Evolutionary conservation across 2,113 vertebrate species (phyloP).

Genomic region (Anhinga rufa): DNA sequence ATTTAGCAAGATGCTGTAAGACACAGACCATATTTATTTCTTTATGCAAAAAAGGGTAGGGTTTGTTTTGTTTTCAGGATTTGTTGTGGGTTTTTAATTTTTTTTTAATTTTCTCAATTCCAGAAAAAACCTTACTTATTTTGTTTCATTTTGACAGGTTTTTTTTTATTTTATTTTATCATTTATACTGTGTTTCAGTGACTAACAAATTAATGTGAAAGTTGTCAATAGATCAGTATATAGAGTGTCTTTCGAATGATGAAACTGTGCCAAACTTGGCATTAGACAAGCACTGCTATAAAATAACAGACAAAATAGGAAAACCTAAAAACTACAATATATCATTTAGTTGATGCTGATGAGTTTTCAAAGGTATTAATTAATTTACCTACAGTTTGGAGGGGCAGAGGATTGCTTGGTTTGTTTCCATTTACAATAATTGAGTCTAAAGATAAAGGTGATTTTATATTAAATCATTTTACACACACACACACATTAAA

Average conservation of each 20-base stretch:
- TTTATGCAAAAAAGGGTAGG: background rate
- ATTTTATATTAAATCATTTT: background rate
- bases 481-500: background rate
- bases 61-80: background rate
- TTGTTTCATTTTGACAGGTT: background rate
- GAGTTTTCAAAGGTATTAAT: background rate
- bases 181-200: background rate
- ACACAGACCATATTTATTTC: rapidly evolving
- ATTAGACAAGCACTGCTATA: background rate
- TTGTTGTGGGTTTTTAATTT: background rate
- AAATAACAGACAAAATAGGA: background rate
- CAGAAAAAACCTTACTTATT: background rate
- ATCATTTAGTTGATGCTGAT: background rate
- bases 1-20: background rate
- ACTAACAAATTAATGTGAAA: background rate
- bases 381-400: background rate
- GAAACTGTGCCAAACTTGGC: background rate
- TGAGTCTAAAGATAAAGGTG: background rate
- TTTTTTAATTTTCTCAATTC: background rate
- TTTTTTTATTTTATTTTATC: background rate
- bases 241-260: background rate
- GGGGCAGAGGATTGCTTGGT: background rate
- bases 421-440: background rate
- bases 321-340: background rate
- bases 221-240: background rate